Evolutionary conservation across 2,888 invertebrate species (phyloP), one percentile per base, ranked within the genome.

Genomic region (Creontiades dilutus): DNA sequence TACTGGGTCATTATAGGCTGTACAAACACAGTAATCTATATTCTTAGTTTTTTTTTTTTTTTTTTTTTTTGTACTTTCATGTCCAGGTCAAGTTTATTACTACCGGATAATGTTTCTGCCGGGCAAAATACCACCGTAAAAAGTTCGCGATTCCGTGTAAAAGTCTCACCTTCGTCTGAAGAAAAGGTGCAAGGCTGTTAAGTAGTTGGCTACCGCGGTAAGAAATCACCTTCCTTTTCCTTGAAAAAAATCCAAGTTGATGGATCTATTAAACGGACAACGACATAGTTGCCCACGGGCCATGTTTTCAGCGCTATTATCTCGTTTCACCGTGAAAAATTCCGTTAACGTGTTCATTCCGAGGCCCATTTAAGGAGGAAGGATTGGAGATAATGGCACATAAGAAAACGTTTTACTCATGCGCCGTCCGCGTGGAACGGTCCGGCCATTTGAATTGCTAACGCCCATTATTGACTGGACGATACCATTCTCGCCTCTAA

Each of bases 321-420:
- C 23, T 23, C 68, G 68, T 68, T 68, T 19, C 23, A 68, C 68
- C 68, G 68, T 23, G 68, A 68, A 68, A 68, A 68, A 68, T 23
- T 23, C 68, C 68, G 68, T 68, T 68, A 68, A 68, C 68, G 68
- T 68, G 68, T 68, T 68, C 68, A 68, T 68, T 68, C 11, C 68
- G 68, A 27, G 68, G 11, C 23, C 68, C 68, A 23, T 68, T 68
- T 19, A 68, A 27, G 68, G 27, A 61, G 19, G 68, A 61, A 19
- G 61, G 19, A 68, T 68, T 13, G 68, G 68, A 68, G 68, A 68
- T 68, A 68, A 68, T 68, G 13, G 68, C 68, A 19, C 23, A 37
- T 37, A 19, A 68, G 68, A 27, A 68, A 68, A 68, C 68, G 23
- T 23, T 68, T 23, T 23, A 68, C 68, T 68, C 68, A 68, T 68